phyloP scores from a whole-genome alignment of 2,888 invertebrate species.

The Xanthia icteritia region DNA sequence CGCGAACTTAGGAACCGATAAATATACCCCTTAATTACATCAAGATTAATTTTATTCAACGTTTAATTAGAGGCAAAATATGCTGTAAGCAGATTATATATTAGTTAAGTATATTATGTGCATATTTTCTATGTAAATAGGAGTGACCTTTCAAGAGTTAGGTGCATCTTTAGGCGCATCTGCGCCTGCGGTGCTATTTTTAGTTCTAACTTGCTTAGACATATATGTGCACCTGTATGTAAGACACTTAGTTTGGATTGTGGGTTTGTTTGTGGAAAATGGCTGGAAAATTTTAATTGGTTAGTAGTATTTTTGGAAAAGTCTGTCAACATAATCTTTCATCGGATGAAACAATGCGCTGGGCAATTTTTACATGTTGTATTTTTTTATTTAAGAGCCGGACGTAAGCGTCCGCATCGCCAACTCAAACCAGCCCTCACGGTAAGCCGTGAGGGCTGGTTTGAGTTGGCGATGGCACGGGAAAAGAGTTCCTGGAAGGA shows the following conservation, averaged over 20 bases:
- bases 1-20: constrained; percentile 56
- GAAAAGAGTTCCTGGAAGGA: neutral
- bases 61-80: constrained; percentile 62
- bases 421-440: too few relatives aligned
- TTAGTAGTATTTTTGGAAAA: too few relatives aligned
- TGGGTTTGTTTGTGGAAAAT: constrained; percentile 46
- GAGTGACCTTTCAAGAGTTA: constrained; percentile 75
- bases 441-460: neutral
- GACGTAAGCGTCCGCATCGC: too few relatives aligned
- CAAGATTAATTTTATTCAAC: constrained; percentile 56
- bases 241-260: constrained; percentile 30
- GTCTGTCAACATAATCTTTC: neutral
- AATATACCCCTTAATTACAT: constrained; percentile 55
- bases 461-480: neutral
- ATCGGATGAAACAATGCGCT: too few relatives aligned
- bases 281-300: constrained; percentile 5
- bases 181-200: constrained; percentile 78
- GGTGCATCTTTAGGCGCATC: constrained; percentile 73
- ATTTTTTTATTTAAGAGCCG: neutral
- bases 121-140: constrained; percentile 64
- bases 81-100: constrained; percentile 46
- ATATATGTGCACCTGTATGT: constrained; percentile 50
- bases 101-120: constrained; percentile 58
- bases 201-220: constrained; percentile 77
- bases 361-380: too few relatives aligned